Base-by-base conservation (phyloP, 2,113 vertebrate genomes). In the Galbula dea region DNA sequence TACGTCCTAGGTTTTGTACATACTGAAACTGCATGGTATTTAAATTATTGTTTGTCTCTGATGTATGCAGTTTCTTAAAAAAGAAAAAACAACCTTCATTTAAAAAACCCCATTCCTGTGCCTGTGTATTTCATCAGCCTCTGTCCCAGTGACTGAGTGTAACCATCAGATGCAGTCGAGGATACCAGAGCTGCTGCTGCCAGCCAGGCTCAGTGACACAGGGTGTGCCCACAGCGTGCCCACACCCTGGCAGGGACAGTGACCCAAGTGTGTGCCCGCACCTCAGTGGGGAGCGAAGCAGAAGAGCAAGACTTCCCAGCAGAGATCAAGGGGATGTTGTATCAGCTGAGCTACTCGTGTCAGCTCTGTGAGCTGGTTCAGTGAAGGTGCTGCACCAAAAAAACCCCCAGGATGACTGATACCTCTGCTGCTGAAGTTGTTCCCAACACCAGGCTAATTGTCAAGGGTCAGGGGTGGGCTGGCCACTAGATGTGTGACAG, bases 11-110 rank as follows among this genome's bases (percentile, higher is more conserved):
- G 43, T 98, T 98, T 98, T 98, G 98, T 98, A 98, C 98, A 98
- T 98, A 98, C 96, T 98, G 98, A 98, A 98, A 98, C 98, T 98
- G 98, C 98, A 99, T 99, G 98, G 97, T 98, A 97, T 97, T 98
- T 99, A 98, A 98, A 98, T 98, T 98, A 98, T 98, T 98, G 98
- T 98, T 98, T 97, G 98, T 99, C 98, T 98, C 98, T 91, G 97
- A 98, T 98, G 98, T 99, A 98, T 98, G 98, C 98, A 98, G 98
- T 99, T 99, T 99, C 98, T 98, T 98, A 98, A 97, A 97, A 96
- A 93, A 96, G 97, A n/a, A n/a, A n/a, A n/a, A n/a, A n/a, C n/a
- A n/a, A n/a, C n/a, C n/a, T 17, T 58, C 2, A 61, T 93, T 96
- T 59, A 78, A 97, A 97, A 96, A 93, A 86, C 82, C 80, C 86